These are phyloP conservation scores for Epizoanthus fatuus DNA, from an alignment of 92 coral and sea anemone species.

Conservation along the genomic window DNA sequence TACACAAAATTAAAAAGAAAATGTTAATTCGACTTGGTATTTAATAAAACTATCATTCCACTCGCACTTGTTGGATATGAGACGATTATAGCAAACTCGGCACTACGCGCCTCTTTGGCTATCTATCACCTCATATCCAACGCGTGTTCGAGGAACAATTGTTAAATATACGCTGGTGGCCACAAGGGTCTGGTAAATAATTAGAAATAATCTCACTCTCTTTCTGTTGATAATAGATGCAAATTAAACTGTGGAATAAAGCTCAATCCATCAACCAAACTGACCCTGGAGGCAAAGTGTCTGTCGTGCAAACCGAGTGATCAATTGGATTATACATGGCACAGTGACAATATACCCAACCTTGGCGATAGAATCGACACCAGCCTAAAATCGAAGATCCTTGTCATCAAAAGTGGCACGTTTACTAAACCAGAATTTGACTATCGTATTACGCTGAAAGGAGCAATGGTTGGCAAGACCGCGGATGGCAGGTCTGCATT, in stretches of 20 bases:
- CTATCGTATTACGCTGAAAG: not conserved
- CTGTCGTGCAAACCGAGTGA: not conserved
- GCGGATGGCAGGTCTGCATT: not conserved
- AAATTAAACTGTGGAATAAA: not conserved
- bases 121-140: too few relatives aligned
- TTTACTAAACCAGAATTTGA: not conserved
- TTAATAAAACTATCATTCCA: too few relatives aligned
- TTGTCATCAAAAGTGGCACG: not conserved
- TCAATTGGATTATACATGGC: not conserved
- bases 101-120: too few relatives aligned
- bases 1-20: too few relatives aligned
- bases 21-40: too few relatives aligned
- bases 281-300: not conserved
- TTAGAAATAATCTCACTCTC: too few relatives aligned
- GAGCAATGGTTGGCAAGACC: not conserved
- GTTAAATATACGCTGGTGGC: too few relatives aligned
- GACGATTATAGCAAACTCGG: too few relatives aligned
- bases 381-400: not conserved
- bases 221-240: not conserved
- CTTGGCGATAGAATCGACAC: not conserved
- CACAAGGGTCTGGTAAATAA: too few relatives aligned
- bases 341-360: not conserved
- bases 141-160: too few relatives aligned
- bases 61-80: too few relatives aligned
- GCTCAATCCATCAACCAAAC: constrained; percentile 5